Evolutionary conservation across 2,797 vertebrate genomes (phyloP).

Genomic region (Pipistrellus kuhlii): DNA sequence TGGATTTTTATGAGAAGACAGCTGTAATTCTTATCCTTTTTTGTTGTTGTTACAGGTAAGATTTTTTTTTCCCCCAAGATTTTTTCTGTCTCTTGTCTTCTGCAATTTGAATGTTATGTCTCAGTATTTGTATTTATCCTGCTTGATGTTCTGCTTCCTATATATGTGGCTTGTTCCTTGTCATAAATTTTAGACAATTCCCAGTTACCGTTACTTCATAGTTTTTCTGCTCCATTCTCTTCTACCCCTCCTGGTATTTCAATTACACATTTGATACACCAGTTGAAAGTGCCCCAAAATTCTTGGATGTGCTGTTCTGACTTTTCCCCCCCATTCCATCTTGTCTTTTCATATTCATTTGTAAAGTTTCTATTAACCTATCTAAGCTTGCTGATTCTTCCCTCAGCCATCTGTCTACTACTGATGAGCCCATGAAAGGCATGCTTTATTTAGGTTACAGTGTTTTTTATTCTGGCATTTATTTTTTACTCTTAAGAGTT

Average conservation of each 20-base stretch:
- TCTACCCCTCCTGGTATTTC: background rate
- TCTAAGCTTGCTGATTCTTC: background rate
- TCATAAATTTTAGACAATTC: background rate
- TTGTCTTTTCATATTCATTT: constrained; percentile 9
- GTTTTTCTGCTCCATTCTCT: background rate
- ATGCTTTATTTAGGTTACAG: background rate
- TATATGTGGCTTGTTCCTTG: background rate
- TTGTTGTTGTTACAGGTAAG: background rate
- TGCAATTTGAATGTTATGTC: background rate
- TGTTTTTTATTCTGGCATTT: constrained; percentile 27
- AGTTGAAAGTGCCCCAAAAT: background rate
- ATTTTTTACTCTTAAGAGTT: constrained; percentile 16
- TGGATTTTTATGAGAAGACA: background rate
- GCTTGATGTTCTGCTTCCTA: background rate
- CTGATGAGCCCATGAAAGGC: background rate
- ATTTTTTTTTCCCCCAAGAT: constrained; percentile 3
- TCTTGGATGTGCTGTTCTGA: background rate
- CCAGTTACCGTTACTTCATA: background rate
- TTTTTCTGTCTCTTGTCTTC: constrained; percentile 3
- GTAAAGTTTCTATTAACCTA: background rate
- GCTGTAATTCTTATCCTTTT: background rate
- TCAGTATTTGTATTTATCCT: background rate
- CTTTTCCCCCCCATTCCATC: background rate
- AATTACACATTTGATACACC: background rate
- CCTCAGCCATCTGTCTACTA: background rate